Percentiles rank a stretch among this genome's conserved stretches.
These are phyloP conservation scores for Ametastegia equiseti DNA, from an alignment of 2,888 invertebrate species.

Conservation along the genomic window DNA sequence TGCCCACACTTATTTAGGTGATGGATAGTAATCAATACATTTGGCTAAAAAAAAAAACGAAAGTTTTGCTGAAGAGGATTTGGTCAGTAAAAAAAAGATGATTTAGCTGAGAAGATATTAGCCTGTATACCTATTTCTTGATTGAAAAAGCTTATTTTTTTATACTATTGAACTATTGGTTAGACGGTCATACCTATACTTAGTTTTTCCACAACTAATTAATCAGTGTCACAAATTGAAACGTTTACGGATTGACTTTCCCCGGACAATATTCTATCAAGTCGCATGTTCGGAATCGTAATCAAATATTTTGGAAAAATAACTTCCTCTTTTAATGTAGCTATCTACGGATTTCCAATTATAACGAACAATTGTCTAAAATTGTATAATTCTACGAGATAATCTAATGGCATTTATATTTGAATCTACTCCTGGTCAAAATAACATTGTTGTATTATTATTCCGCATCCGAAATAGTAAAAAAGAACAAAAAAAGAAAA, in stretches of 20 bases:
- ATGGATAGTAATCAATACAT: neutral
- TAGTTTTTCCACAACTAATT: neutral
- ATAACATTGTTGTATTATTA: too few relatives aligned
- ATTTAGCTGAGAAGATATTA: neutral
- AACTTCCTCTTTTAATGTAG: too few relatives aligned
- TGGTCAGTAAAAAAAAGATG: neutral
- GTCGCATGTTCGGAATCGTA: neutral
- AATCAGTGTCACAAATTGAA: neutral
- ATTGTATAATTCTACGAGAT: too few relatives aligned
- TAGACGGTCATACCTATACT: neutral
- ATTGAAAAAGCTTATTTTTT: conserved; percentile 11
- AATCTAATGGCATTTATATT: too few relatives aligned
- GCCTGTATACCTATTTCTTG: neutral
- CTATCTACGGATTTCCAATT: too few relatives aligned
- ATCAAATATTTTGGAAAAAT: neutral
- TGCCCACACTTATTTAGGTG: neutral
- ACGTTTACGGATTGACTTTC: neutral
- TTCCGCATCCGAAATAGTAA: neutral
- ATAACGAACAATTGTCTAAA: too few relatives aligned
- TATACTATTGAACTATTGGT: neutral
- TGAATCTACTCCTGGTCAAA: too few relatives aligned
- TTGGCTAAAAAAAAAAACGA: neutral
- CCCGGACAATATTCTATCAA: neutral
- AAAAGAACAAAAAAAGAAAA: neutral
- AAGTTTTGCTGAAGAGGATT: conserved; percentile 3